These are phyloP conservation scores for Phylloscopus trochilus DNA, from an alignment of 2,113 vertebrate genomes.

Conservation along the genomic window DNA sequence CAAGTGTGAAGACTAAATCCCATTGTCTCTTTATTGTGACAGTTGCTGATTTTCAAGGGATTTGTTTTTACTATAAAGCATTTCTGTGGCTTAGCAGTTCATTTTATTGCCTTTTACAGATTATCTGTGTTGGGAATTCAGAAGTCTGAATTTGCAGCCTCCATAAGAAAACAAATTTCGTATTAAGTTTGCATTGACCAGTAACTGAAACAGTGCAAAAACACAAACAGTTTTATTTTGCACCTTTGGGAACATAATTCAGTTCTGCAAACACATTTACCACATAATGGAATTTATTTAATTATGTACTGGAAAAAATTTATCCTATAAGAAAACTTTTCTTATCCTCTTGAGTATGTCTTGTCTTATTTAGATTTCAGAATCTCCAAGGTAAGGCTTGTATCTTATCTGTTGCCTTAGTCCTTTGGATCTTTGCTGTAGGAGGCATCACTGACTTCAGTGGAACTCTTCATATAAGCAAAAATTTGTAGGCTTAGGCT, in stretches of 20 bases:
- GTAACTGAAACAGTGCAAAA: slow-evolving; percentile 21
- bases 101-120: neutral
- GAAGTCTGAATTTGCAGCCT: slow-evolving; percentile 5
- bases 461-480: neutral
- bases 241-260: neutral
- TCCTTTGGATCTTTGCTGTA: neutral
- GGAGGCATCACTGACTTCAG: neutral
- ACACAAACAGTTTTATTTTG: neutral
- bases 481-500: neutral
- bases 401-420: neutral
- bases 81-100: neutral
- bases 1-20: neutral
- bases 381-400: neutral
- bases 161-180: neutral
- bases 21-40: neutral
- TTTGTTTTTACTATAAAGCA: neutral
- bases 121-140: slow-evolving; percentile 17
- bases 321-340: slow-evolving; percentile 9
- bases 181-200: slow-evolving; percentile 51
- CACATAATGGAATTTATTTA: slow-evolving; percentile 2
- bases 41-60: neutral
- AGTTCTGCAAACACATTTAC: slow-evolving; percentile 23
- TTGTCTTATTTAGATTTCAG: slow-evolving; percentile 15
- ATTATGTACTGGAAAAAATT: neutral
- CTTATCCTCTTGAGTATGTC: neutral